phyloP scores from a whole-genome alignment of 2,888 invertebrate species.

The Parelbella ahira region DNA sequence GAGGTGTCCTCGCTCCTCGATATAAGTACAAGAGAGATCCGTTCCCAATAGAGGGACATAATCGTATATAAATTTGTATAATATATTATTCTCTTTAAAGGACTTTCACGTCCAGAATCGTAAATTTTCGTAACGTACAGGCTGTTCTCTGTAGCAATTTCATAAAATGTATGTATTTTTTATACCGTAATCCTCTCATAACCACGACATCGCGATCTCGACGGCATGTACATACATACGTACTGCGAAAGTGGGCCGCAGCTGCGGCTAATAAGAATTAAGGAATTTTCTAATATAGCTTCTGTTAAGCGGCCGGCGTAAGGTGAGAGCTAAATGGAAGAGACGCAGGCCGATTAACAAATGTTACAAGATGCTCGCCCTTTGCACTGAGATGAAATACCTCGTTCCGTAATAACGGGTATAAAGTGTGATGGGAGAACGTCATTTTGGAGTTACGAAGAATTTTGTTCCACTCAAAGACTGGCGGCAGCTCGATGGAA shows the following conservation, averaged over 20 bases:
- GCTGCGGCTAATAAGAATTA: slow-evolving; percentile 15
- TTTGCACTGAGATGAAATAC: background rate
- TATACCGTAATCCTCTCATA: slow-evolving; percentile 2
- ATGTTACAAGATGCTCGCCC: too few relatives aligned
- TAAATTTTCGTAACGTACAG: too few relatives aligned
- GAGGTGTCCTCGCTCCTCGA: too few relatives aligned
- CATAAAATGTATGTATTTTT: slow-evolving; percentile 11
- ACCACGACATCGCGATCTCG: slow-evolving; percentile 3
- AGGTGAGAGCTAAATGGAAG: too few relatives aligned
- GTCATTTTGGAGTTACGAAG: slow-evolving; percentile 17
- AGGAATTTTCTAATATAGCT: slow-evolving; percentile 22
- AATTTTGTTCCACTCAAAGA: slow-evolving; percentile 16
- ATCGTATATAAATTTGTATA: too few relatives aligned
- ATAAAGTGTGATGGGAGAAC: slow-evolving; percentile 1
- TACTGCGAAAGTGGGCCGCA: slow-evolving; percentile 15
- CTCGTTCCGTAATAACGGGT: background rate
- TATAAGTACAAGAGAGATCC: too few relatives aligned
- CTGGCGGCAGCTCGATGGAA: background rate
- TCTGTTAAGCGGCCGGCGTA: too few relatives aligned
- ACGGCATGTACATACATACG: too few relatives aligned
- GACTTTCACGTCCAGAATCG: too few relatives aligned
- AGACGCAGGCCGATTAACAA: too few relatives aligned
- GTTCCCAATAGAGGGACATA: too few relatives aligned
- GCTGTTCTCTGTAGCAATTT: background rate
- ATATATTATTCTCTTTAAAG: too few relatives aligned